A percentile compares a stretch with the other conserved stretches of the same genome.
phyloP scores from a whole-genome alignment of 1,140 invertebrate genomes.

The Diorhabda carinulata region DNA sequence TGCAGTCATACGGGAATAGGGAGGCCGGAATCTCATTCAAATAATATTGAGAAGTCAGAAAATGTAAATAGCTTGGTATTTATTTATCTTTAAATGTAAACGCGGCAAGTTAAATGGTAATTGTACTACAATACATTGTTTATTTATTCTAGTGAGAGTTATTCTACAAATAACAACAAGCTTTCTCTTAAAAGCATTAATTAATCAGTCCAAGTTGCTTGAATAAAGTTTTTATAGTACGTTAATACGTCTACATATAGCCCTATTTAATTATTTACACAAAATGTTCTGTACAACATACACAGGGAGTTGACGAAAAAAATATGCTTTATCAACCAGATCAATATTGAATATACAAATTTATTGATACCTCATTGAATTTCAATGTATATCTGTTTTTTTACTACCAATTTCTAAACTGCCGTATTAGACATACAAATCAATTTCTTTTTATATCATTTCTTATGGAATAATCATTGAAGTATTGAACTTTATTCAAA shows the following conservation, averaged over 20 bases:
- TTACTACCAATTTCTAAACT: too few relatives aligned
- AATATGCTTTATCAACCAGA: too few relatives aligned
- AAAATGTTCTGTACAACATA: slow-evolving; percentile 35
- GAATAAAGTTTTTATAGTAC: slow-evolving; percentile 29
- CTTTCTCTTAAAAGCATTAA: slow-evolving; percentile 35
- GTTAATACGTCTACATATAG: slow-evolving; percentile 32
- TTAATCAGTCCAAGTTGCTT: slow-evolving; percentile 37
- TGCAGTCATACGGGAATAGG: slow-evolving; percentile 20
- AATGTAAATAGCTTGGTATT: slow-evolving; percentile 24
- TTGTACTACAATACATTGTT: slow-evolving; percentile 34
- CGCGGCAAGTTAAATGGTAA: slow-evolving; percentile 34
- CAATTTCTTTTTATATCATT: too few relatives aligned
- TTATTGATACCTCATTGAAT: too few relatives aligned
- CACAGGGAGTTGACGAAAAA: slow-evolving; percentile 2
- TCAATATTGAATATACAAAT: too few relatives aligned
- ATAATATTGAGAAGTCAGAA: slow-evolving; percentile 15
- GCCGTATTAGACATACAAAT: too few relatives aligned
- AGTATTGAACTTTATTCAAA: too few relatives aligned
- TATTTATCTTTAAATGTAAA: slow-evolving; percentile 12
- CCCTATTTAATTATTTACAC: slow-evolving; percentile 32
- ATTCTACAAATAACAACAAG: slow-evolving; percentile 27
- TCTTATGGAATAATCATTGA: too few relatives aligned
- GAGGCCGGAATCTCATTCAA: slow-evolving; percentile 15
- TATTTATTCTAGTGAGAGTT: slow-evolving; percentile 11
- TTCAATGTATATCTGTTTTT: too few relatives aligned